Conservation (phyloP, 2,888 invertebrate species). For the Julus scanicus region DNA sequence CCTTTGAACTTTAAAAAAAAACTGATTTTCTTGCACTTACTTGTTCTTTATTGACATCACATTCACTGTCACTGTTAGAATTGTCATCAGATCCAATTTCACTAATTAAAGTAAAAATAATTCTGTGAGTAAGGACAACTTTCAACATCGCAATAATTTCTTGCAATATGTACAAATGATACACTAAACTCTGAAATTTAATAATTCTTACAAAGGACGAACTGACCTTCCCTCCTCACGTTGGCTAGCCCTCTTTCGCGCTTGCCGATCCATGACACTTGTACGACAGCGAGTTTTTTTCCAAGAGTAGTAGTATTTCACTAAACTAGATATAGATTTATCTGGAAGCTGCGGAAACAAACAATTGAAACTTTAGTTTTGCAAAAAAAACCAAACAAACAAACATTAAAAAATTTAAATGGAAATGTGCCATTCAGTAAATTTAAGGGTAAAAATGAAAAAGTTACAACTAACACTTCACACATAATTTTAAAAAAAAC, state of each 20-base stretch:
- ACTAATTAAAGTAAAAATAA: constrained; percentile 63
- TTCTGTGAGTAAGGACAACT: constrained; percentile 26
- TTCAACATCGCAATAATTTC: background rate
- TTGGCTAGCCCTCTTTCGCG: constrained; percentile 74
- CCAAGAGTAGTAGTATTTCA: constrained; percentile 99
- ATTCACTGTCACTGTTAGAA: constrained; percentile 87
- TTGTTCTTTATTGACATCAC: constrained; percentile 83
- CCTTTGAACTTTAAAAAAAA: background rate
- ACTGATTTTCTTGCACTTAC: constrained; percentile 54
- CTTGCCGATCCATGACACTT: constrained; percentile 91
- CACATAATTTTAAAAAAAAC: too few species aligned
- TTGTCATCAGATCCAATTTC: constrained; percentile 86
- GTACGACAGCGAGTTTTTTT: constrained; percentile 93
- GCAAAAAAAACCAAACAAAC: too few species aligned
- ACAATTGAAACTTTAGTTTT: background rate
- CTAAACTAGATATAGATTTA: constrained; percentile 94
- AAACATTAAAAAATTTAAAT: too few species aligned
- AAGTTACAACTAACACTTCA: too few species aligned
- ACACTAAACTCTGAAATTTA: background rate
- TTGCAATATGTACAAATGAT: background rate
- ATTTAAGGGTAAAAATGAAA: too few species aligned
- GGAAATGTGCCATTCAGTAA: too few species aligned
- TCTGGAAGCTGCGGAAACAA: constrained; percentile 82
- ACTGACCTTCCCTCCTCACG: constrained; percentile 80
- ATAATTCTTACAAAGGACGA: background rate